A percentile compares a stretch with the other conserved stretches of the same genome.
phyloP scores from a whole-genome alignment of 2,888 invertebrate genomes.

The Metacarcinus magister region DNA sequence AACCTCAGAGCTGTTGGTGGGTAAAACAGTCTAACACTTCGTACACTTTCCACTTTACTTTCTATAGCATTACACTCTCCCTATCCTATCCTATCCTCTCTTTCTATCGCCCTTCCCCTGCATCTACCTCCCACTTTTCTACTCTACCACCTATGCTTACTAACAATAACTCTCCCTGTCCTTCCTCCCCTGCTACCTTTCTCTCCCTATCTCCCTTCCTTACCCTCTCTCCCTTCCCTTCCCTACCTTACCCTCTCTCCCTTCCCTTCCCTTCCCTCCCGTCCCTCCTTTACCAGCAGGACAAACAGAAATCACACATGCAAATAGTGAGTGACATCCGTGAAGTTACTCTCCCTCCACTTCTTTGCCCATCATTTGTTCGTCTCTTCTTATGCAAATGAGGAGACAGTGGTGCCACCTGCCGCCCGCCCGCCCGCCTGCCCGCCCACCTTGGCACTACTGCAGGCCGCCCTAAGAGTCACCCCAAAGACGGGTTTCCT shows the following conservation, averaged over 20 bases:
- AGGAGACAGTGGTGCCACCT: slow-evolving; percentile 1
- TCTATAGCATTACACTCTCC: too few species aligned
- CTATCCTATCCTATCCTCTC: too few species aligned
- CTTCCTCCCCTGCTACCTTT: background rate
- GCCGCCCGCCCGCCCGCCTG: background rate
- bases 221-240: background rate
- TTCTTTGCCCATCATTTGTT: slow-evolving; percentile 40
- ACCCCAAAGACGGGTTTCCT: background rate
- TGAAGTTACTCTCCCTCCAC: slow-evolving; percentile 7
- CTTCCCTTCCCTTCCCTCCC: background rate
- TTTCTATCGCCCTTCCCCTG: too few species aligned
- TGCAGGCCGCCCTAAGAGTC: slow-evolving; percentile 1
- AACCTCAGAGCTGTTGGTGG: too few species aligned
- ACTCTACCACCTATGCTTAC: background rate
- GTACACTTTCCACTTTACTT: too few species aligned
- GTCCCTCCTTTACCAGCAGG: slow-evolving; percentile 1
- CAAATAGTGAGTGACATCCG: slow-evolving; percentile 21
- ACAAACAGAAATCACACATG: slow-evolving; percentile 48
- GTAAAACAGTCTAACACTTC: too few species aligned
- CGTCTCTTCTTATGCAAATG: slow-evolving; percentile 42
- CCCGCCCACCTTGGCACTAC: slow-evolving; percentile 2
- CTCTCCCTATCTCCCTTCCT: background rate
- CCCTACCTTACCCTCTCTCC: background rate
- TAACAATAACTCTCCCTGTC: background rate
- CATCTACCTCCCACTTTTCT: background rate